Percentiles rank a stretch among this genome's conserved stretches.
Evolutionary conservation across 2,113 vertebrate genomes (phyloP).

Genomic region (Phrynocephalus versicolor): DNA sequence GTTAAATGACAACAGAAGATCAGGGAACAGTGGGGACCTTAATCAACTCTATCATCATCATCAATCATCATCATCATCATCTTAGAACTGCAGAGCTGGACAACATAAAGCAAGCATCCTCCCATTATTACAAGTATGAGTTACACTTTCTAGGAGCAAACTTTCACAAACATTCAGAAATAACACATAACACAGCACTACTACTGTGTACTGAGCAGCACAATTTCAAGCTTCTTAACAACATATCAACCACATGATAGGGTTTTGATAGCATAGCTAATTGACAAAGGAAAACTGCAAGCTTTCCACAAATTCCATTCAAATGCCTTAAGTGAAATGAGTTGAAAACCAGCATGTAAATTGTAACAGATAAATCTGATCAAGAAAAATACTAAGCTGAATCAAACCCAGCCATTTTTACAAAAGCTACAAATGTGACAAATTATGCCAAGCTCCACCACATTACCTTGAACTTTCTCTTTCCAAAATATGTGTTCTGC

Average conservation of each 20-base stretch:
- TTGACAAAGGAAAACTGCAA: not conserved
- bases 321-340: not conserved
- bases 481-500: not conserved
- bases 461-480: not conserved
- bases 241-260: not conserved
- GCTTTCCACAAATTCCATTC: not conserved
- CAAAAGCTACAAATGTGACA: constrained; percentile 7
- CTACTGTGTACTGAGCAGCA: not conserved
- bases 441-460: not conserved
- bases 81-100: no score
- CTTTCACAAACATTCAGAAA: not conserved
- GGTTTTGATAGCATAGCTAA: not conserved
- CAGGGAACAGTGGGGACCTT: not conserved
- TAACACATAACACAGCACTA: not conserved
- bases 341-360: not conserved
- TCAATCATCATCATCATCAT: no score
- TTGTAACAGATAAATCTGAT: not conserved
- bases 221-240: not conserved
- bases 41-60: not conserved
- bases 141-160: not conserved
- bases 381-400: not conserved
- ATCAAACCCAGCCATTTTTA: not conserved
- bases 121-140: not conserved
- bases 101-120: not conserved
- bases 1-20: not conserved